These are phyloP conservation scores for Chrysemys picta DNA, from an alignment of 2,113 vertebrate species.

Conservation along the genomic window DNA sequence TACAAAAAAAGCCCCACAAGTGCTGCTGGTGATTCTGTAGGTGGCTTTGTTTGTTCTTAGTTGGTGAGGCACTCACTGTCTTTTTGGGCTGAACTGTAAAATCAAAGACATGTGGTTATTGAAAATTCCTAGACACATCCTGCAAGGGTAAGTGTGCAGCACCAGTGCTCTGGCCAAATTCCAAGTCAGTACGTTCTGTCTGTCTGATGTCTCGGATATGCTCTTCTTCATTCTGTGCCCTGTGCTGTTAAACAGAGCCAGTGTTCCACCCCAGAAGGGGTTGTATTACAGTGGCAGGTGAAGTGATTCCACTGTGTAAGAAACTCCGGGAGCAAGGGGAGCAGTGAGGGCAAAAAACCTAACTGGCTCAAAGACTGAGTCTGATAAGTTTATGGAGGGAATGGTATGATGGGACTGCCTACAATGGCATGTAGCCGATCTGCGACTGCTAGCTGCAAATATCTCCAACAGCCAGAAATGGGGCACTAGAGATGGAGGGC, in stretches of 20 bases:
- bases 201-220: neutral
- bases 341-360: neutral
- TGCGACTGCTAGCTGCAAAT: neutral
- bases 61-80: fast-evolving
- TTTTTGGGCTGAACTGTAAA: neutral
- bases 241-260: neutral
- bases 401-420: neutral
- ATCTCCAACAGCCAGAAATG: neutral
- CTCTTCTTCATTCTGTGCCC: neutral
- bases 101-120: neutral
- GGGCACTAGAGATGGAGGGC: neutral
- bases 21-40: neutral
- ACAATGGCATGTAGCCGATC: neutral
- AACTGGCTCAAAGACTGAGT: neutral
- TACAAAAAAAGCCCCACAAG: fast-evolving
- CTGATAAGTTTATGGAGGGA: neutral
- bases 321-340: neutral
- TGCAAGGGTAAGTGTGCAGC: neutral
- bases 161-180: neutral
- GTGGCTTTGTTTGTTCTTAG: neutral
- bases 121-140: neutral
- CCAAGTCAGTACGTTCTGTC: fast-evolving
- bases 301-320: neutral
- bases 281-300: neutral
- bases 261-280: neutral